Percentiles rank a stretch among this genome's conserved stretches.
Conservation (phyloP, 2,888 invertebrate genomes). For the Chloromyia formosa region DNA sequence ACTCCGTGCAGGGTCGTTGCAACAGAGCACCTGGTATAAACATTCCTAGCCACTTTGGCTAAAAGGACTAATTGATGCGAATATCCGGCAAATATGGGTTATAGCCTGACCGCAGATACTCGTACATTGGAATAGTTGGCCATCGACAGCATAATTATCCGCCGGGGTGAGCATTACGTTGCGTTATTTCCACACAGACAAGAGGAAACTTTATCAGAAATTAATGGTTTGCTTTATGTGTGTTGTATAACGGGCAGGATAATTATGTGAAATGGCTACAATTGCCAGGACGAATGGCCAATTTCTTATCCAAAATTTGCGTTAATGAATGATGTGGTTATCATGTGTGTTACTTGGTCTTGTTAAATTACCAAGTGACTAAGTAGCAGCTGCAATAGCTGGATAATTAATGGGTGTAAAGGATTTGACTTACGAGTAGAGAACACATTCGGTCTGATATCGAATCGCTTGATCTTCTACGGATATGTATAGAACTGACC, state of each 20-base stretch:
- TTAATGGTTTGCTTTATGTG: not conserved
- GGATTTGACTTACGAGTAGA: too few relatives aligned
- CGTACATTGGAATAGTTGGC: not conserved
- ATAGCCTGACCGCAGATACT: slow-evolving; percentile 3
- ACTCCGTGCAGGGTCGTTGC: not conserved
- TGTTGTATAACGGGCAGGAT: not conserved
- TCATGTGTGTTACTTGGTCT: too few relatives aligned
- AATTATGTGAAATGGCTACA: not conserved
- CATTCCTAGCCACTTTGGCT: not conserved
- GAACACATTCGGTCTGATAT: too few relatives aligned
- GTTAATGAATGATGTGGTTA: too few relatives aligned
- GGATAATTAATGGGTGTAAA: too few relatives aligned
- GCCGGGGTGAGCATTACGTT: not conserved
- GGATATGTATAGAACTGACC: too few relatives aligned
- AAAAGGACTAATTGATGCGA: slow-evolving; percentile 21
- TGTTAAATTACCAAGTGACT: too few relatives aligned
- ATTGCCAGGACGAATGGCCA: too few relatives aligned
- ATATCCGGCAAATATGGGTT: slow-evolving; percentile 18
- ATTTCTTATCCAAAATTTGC: too few relatives aligned
- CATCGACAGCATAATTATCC: slow-evolving; percentile 12
- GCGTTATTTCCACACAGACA: too few relatives aligned
- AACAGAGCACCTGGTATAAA: not conserved
- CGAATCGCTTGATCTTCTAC: too few relatives aligned
- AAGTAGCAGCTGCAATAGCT: too few relatives aligned
- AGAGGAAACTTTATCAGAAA: slow-evolving; percentile 24